Conservation (phyloP, 2,113 vertebrate genomes). For the Clarias gariepinus region DNA sequence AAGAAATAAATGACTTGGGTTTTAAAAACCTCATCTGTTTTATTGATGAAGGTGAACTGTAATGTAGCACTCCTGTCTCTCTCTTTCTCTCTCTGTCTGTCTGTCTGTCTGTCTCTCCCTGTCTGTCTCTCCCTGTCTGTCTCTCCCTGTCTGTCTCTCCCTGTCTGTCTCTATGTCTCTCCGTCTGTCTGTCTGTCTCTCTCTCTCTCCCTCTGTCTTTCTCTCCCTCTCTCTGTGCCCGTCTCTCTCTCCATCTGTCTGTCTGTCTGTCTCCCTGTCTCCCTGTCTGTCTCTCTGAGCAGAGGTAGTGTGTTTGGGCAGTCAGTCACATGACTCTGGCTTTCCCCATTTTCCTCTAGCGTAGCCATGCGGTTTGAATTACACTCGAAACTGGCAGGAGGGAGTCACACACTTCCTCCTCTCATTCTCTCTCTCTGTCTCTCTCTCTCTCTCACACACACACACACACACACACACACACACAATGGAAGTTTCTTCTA, state of each 20-base stretch:
- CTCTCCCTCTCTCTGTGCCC: too few relatives aligned
- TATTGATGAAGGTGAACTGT: too few relatives aligned
- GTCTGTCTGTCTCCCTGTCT: not conserved
- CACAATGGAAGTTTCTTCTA: not conserved
- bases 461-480: conserved; percentile 17
- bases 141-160: not conserved
- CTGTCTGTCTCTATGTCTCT: not conserved
- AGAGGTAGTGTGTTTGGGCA: conserved; percentile 38
- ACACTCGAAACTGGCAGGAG: conserved; percentile 17
- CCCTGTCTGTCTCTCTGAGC: not conserved
- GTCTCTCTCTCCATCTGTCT: not conserved
- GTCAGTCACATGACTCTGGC: conserved; percentile 21
- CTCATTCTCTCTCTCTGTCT: too few relatives aligned
- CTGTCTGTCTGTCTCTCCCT: not conserved
- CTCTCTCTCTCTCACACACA: too few relatives aligned
- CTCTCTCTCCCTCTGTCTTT: not conserved
- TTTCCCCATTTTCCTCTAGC: not conserved
- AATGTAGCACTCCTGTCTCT: too few relatives aligned
- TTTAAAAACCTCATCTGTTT: too few relatives aligned
- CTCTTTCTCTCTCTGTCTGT: not conserved
- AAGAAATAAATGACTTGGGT: too few relatives aligned
- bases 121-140: not conserved
- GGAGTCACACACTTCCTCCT: not conserved
- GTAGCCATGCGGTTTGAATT: conserved; percentile 19
- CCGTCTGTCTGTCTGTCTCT: not conserved